Evolutionary conservation across 1,140 invertebrate species (phyloP).

Genomic region (Piezodorus guildinii): DNA sequence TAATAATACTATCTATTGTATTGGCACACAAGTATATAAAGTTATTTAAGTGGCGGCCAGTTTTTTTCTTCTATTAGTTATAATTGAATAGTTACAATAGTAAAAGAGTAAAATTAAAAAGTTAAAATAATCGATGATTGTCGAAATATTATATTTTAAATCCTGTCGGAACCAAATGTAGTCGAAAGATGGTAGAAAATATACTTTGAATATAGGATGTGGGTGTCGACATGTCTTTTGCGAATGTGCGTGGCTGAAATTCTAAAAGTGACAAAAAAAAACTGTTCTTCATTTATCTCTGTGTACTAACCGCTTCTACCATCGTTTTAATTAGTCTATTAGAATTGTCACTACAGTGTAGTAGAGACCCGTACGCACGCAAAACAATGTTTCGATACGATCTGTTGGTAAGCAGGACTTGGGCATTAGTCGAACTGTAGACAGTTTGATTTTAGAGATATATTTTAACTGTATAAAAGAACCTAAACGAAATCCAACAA

Average conservation of each 20-base stretch:
- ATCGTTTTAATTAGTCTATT: conserved; percentile 24
- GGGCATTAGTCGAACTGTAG: conserved; percentile 19
- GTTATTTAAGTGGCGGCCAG: conserved; percentile 26
- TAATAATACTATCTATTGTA: conserved; percentile 21
- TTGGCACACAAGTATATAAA: conserved; percentile 19
- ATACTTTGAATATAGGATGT: conserved; percentile 21
- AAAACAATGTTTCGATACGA: conserved; percentile 16
- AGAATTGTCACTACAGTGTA: conserved; percentile 15
- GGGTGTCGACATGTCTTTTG: conserved; percentile 17
- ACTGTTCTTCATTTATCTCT: conserved; percentile 24
- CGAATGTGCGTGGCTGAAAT: conserved; percentile 24
- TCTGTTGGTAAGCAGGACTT: conserved; percentile 16
- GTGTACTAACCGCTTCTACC: conserved; percentile 26
- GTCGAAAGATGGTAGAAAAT: conserved; percentile 21
- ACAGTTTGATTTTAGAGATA: conserved; percentile 10
- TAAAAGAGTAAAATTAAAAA: conserved; percentile 23
- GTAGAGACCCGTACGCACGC: conserved; percentile 19
- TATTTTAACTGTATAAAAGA: conserved; percentile 6
- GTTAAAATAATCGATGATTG: conserved; percentile 26
- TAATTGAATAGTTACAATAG: conserved; percentile 28
- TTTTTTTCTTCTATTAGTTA: conserved; percentile 26
- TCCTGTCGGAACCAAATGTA: conserved; percentile 29
- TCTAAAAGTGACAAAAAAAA: conserved; percentile 17
- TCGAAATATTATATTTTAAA: conserved; percentile 29
- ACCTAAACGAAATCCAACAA: conserved; percentile 8